Evolutionary conservation across 1,140 invertebrate genomes (phyloP), one percentile per base, ranked within the genome.

Genomic region (Ericerus pela): DNA sequence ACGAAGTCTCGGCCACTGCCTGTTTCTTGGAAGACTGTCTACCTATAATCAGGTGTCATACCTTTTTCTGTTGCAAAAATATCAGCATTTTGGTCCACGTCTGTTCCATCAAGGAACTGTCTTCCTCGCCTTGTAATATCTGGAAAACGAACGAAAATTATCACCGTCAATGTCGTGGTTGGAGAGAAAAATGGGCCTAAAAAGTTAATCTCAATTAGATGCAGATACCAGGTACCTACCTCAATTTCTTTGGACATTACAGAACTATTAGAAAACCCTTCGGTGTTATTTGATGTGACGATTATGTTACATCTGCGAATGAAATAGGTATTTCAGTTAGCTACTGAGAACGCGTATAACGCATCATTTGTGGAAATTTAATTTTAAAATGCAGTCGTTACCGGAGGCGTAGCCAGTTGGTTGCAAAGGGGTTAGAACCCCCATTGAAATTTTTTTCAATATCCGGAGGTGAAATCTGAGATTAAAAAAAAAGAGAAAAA

Each of bases 231-330:
- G n/a, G 3, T 51, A 16, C 27, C 24, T 56, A 56, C 54, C 54
- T 56, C 36, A 20, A 56, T 41, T 41, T 56, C 29, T 12, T 60
- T 28, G 2, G 41, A 54, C 14, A 55, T 58, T 20, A 54, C 18
- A 11, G 61, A 36, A 30, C 60, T 59, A 54, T 64, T 63, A 16
- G 51, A 57, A 55, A 55, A 57, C n/a, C 63, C 60, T 18, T 63
- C 60, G 56, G 57, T 60, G 29, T 56, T 56, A 24, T 60, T 57
- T 10, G 55, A 22, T 11, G 63, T 38, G n/a, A 62, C 37, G 16
- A 63, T 52, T 6, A 74, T 72, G 1, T 61, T 72, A 61, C 76
- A 82, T 38, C 63, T 66, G 52, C 51, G 55, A 51, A 28, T 24
- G 10, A 10, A 47, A 6, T 41, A 41, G n/a, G 14, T 6, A 4